Percentiles rank a stretch among this genome's conserved stretches.
Conservation (phyloP, 2,888 invertebrate species). For the Lochmaea crataegi region DNA sequence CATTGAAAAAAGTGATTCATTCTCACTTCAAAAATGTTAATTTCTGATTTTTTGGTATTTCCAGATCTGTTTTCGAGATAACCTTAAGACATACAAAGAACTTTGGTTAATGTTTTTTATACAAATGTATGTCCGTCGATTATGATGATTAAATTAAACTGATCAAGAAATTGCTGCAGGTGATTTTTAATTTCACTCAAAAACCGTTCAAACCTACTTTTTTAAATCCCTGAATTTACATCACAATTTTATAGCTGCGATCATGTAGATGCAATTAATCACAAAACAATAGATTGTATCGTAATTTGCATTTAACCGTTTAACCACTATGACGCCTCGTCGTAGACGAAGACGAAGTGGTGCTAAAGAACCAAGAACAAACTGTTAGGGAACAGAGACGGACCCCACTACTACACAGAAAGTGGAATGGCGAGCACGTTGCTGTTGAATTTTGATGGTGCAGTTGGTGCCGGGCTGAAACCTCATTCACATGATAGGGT, state of each 20-base stretch:
- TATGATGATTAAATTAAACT: not conserved
- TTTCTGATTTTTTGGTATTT: no score
- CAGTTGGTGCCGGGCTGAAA: constrained; percentile 32
- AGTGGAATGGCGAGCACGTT: constrained; percentile 21
- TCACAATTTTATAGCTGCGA: no score
- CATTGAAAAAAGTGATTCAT: no score
- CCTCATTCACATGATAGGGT: constrained; percentile 9
- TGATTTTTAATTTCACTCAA: not conserved
- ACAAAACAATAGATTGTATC: constrained; percentile 15
- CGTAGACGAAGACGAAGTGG: not conserved
- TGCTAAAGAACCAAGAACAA: constrained; percentile 19
- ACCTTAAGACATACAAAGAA: no score
- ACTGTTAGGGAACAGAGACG: not conserved
- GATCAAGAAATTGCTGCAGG: not conserved
- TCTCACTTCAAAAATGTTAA: no score
- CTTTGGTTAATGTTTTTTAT: no score
- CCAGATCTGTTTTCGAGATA: no score
- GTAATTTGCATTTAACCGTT: not conserved
- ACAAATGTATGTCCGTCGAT: not conserved
- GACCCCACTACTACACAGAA: constrained; percentile 18
- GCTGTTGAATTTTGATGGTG: constrained; percentile 21
- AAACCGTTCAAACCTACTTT: not conserved
- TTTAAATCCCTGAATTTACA: no score
- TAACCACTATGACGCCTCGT: not conserved
- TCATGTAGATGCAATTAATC: no score